These are phyloP conservation scores for Urocolius indicus DNA, from an alignment of 2,113 vertebrate species.

Conservation along the genomic window DNA sequence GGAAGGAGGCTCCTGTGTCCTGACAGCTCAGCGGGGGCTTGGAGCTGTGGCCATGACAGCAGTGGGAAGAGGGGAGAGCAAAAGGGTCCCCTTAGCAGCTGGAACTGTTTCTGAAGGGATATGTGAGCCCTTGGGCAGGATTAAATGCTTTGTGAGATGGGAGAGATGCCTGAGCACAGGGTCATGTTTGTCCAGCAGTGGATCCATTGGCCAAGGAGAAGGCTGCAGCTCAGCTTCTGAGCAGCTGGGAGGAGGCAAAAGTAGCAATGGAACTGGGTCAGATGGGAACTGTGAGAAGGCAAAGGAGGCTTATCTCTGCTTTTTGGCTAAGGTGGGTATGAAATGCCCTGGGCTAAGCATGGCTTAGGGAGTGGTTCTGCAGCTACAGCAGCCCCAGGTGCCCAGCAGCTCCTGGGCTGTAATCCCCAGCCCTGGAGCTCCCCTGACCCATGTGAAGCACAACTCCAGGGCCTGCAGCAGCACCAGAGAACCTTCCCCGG, in stretches of 20 bases:
- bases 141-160: accelerated
- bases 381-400: not conserved
- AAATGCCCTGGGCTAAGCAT: not conserved
- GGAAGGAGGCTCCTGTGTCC: not conserved
- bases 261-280: not conserved
- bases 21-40: not conserved
- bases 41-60: not conserved
- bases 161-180: not conserved
- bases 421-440: not conserved
- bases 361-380: not conserved
- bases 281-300: not conserved
- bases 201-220: not conserved
- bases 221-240: not conserved
- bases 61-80: not conserved
- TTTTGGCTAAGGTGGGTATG: not conserved
- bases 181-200: not conserved
- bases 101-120: not conserved
- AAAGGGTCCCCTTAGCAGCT: not conserved
- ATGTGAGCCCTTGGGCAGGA: not conserved
- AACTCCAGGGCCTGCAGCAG: not conserved
- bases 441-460: not conserved
- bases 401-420: not conserved
- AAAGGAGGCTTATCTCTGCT: not conserved
- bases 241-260: not conserved
- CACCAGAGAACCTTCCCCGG: not conserved